These are phyloP conservation scores for Neomorphus geoffroyi DNA, from an alignment of 2,797 vertebrate genomes.

Conservation along the genomic window DNA sequence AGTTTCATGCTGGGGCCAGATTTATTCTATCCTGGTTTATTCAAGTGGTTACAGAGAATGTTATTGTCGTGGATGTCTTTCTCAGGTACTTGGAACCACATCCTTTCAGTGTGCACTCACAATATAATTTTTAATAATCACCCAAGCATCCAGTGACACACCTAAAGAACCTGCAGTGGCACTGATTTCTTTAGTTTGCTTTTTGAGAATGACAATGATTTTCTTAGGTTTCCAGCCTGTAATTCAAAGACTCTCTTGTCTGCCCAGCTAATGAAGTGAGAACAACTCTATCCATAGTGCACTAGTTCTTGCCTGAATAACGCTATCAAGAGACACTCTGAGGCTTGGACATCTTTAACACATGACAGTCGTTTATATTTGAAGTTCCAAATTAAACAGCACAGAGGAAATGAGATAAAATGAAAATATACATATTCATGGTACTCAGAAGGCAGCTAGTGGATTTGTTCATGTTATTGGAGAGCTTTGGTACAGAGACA, in stretches of 20 bases:
- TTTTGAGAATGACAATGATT: constrained; percentile 8
- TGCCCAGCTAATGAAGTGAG: constrained; percentile 39
- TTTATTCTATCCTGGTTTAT: not conserved
- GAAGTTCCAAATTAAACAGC: constrained; percentile 13
- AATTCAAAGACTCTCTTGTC: constrained; percentile 8
- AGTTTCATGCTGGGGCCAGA: not conserved
- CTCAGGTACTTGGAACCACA: not conserved
- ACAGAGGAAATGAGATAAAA: not conserved
- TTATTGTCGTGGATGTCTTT: not conserved
- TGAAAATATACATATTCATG: not conserved
- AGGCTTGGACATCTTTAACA: not conserved
- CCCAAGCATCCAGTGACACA: not conserved
- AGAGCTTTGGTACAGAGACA: constrained; percentile 12
- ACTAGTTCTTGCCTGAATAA: not conserved
- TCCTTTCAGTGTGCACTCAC: not conserved
- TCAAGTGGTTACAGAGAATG: not conserved
- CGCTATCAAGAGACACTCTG: not conserved
- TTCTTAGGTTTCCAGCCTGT: constrained; percentile 3
- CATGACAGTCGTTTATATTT: not conserved
- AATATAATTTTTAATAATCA: not conserved
- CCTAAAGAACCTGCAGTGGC: not conserved
- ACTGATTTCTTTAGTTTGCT: constrained; percentile 11
- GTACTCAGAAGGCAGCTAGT: not conserved
- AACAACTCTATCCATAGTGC: not conserved
- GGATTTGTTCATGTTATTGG: not conserved